These are phyloP conservation scores for Parnassius orleans DNA, from an alignment of 2,888 invertebrate species.

Conservation along the genomic window DNA sequence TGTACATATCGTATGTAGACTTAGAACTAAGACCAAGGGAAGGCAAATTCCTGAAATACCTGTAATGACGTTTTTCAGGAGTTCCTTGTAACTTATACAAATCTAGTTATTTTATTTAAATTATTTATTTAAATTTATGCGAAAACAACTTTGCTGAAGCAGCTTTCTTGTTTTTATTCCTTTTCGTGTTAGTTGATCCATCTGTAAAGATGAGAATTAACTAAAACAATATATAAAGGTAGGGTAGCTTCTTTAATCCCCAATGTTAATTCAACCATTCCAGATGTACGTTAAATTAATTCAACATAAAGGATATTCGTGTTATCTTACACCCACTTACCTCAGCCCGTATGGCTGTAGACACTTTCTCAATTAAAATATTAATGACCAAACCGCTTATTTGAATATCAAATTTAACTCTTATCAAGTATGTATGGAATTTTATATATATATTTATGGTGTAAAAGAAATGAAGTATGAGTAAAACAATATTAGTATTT, in stretches of 20 bases:
- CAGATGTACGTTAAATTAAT: slow-evolving; percentile 31
- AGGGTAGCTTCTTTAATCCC: slow-evolving; percentile 35
- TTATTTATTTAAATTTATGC: no score
- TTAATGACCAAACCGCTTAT: slow-evolving; percentile 54
- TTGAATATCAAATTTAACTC: slow-evolving; percentile 48
- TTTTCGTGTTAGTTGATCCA: slow-evolving; percentile 5
- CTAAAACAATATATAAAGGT: slow-evolving; percentile 22
- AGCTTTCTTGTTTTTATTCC: slow-evolving; percentile 23
- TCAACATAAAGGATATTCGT: slow-evolving; percentile 35
- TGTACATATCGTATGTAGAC: no score
- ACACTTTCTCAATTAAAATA: slow-evolving; percentile 59
- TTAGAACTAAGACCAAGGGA: no score
- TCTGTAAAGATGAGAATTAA: slow-evolving; percentile 21
- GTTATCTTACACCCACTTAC: slow-evolving; percentile 45
- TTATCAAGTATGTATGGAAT: slow-evolving; percentile 40
- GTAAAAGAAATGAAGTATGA: not conserved
- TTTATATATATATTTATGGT: not conserved
- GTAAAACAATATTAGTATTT: not conserved
- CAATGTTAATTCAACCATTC: slow-evolving; percentile 45
- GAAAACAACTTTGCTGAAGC: not conserved
- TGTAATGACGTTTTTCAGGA: no score
- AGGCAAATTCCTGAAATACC: no score
- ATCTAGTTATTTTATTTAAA: no score
- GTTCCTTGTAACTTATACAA: no score
- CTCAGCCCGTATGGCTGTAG: slow-evolving; percentile 34